These are phyloP conservation scores for Marmota flaviventris DNA, from an alignment of 2,113 vertebrate species.

Conservation along the genomic window DNA sequence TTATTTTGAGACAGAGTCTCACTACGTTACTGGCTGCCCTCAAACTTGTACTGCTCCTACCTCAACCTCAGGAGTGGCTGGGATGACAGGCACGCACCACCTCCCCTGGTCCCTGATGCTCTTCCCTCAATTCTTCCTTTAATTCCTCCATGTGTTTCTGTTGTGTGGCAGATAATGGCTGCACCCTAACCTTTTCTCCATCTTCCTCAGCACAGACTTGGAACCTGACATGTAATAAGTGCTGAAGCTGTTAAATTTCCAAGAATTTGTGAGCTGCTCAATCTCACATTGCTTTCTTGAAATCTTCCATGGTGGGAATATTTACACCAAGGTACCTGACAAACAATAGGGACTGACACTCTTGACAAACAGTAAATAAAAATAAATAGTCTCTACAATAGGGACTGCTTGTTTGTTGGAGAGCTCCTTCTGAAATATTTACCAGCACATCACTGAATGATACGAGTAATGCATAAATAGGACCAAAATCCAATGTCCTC, in stretches of 20 bases:
- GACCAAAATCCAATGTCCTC: neutral
- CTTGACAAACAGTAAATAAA: too few species aligned
- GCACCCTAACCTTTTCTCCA: neutral
- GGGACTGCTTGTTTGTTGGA: neutral
- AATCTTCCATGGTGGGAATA: neutral
- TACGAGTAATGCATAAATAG: too few species aligned
- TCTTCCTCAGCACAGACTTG: neutral
- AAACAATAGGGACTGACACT: neutral
- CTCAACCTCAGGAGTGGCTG: too few species aligned
- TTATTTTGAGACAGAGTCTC: too few species aligned
- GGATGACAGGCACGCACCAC: too few species aligned
- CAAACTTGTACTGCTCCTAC: too few species aligned
- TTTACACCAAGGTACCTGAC: neutral
- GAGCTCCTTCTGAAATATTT: neutral
- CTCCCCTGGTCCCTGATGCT: too few species aligned
- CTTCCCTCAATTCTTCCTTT: neutral
- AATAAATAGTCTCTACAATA: neutral
- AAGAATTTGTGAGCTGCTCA: neutral
- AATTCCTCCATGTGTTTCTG: neutral
- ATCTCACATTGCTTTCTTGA: neutral
- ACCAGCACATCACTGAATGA: neutral
- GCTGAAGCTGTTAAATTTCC: slow-evolving; percentile 6
- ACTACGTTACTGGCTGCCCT: too few species aligned
- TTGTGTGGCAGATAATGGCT: neutral
- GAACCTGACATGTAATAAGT: neutral